These are phyloP conservation scores for Melanogrammus aeglefinus DNA, from an alignment of 2,797 vertebrate species.

Conservation along the genomic window DNA sequence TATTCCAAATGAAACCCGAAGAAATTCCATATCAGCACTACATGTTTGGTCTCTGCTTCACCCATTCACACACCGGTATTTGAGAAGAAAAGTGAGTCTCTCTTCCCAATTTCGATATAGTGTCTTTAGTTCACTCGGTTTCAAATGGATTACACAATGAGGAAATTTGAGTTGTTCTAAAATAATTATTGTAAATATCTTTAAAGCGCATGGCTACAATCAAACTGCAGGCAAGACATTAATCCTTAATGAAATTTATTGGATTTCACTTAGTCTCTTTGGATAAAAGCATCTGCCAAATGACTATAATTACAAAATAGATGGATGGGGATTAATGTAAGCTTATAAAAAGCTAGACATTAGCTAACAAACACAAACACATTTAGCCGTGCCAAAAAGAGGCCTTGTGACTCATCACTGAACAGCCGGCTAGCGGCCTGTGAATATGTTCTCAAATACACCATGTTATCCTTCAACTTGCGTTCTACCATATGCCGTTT, in stretches of 20 bases:
- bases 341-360: neutral
- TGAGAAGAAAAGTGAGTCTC: too few relatives aligned
- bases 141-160: neutral
- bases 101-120: too few relatives aligned
- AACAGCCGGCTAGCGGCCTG: neutral
- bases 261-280: neutral
- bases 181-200: neutral
- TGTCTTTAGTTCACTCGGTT: neutral
- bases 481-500: neutral
- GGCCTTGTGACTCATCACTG: neutral
- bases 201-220: neutral
- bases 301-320: neutral
- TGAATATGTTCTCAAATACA: neutral
- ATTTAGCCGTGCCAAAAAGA: neutral
- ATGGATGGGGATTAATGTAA: neutral
- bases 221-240: neutral
- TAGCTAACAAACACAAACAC: neutral
- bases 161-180: neutral
- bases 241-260: neutral
- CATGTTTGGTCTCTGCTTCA: too few relatives aligned
- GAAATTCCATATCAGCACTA: too few relatives aligned
- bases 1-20: too few relatives aligned
- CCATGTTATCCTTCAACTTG: neutral
- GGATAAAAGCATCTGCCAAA: neutral
- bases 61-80: too few relatives aligned